These are phyloP conservation scores for Scaptomyza graminum DNA, from an alignment of 1,140 invertebrate species.

Conservation along the genomic window DNA sequence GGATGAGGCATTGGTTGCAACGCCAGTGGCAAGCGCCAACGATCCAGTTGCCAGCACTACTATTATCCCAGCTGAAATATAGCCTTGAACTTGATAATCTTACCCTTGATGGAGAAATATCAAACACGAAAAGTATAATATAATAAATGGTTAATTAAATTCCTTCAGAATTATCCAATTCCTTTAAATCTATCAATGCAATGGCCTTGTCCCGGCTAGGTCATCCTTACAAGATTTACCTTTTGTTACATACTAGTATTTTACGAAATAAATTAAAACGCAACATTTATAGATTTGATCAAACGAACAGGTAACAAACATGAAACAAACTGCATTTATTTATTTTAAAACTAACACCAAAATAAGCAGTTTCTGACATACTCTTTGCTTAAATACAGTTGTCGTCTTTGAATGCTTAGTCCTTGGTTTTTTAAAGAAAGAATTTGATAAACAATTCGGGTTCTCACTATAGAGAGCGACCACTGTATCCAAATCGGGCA, in stretches of 20 bases:
- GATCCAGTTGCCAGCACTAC: background rate
- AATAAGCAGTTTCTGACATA: constrained; percentile 6
- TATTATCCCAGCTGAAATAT: constrained; percentile 14
- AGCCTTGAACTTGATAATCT: background rate
- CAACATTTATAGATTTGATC: background rate
- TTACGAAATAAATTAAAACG: too few species aligned
- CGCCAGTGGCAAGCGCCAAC: background rate
- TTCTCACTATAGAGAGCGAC: background rate
- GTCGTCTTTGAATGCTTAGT: background rate
- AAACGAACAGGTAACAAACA: constrained; percentile 13
- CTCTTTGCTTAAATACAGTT: background rate
- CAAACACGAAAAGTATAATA: too few species aligned
- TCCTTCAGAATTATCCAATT: too few species aligned
- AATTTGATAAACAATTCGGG: too few species aligned
- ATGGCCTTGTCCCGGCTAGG: too few species aligned
- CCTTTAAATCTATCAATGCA: too few species aligned
- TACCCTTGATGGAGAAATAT: too few species aligned
- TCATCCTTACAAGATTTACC: too few species aligned
- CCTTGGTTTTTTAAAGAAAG: background rate
- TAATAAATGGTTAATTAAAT: too few species aligned
- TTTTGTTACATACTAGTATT: too few species aligned
- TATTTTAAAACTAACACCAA: constrained; percentile 25
- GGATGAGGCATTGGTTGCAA: constrained; percentile 29
- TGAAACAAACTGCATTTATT: constrained; percentile 17
- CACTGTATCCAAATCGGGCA: background rate